Evolutionary conservation across 2,888 invertebrate genomes (phyloP).

Genomic region (Xestobium rufovillosum): DNA sequence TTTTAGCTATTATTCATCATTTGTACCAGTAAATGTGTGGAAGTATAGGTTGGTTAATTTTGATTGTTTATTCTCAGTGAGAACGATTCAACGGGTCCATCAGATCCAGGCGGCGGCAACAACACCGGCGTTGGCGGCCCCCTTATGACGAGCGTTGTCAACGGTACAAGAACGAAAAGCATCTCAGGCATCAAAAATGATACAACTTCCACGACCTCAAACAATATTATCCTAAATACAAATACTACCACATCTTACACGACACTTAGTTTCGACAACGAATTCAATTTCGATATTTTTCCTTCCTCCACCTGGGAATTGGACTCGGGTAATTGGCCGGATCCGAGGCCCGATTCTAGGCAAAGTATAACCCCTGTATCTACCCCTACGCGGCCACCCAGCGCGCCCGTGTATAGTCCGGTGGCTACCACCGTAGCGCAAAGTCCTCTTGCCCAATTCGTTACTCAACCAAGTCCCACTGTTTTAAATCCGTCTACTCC

Average conservation of each 20-base stretch:
- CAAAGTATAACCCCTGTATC: slow-evolving; percentile 55
- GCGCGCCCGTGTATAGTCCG: slow-evolving; percentile 33
- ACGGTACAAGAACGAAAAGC: slow-evolving; percentile 48
- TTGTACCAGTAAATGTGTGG: too few relatives aligned
- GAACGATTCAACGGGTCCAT: slow-evolving; percentile 35
- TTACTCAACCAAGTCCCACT: slow-evolving; percentile 49
- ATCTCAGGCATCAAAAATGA: slow-evolving; percentile 33
- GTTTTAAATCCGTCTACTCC: slow-evolving; percentile 35
- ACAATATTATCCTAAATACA: slow-evolving; percentile 27
- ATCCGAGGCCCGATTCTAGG: slow-evolving; percentile 53
- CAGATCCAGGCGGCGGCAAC: slow-evolving; percentile 37
- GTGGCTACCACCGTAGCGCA: slow-evolving; percentile 33
- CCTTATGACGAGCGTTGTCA: slow-evolving; percentile 64
- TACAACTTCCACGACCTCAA: slow-evolving; percentile 26
- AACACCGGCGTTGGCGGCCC: slow-evolving; percentile 57
- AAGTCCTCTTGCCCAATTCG: slow-evolving; percentile 46
- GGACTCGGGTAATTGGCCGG: slow-evolving; percentile 37
- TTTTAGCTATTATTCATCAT: too few relatives aligned
- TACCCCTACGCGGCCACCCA: slow-evolving; percentile 53
- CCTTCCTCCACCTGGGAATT: slow-evolving; percentile 57
- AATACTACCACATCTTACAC: slow-evolving; percentile 24
- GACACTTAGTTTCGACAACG: slow-evolving; percentile 40
- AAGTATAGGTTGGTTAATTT: too few relatives aligned
- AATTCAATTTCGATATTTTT: slow-evolving; percentile 46
- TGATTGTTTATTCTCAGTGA: too few relatives aligned